Evolutionary conservation across 1,140 invertebrate genomes (phyloP).

Genomic region (Goniozus legneri): DNA sequence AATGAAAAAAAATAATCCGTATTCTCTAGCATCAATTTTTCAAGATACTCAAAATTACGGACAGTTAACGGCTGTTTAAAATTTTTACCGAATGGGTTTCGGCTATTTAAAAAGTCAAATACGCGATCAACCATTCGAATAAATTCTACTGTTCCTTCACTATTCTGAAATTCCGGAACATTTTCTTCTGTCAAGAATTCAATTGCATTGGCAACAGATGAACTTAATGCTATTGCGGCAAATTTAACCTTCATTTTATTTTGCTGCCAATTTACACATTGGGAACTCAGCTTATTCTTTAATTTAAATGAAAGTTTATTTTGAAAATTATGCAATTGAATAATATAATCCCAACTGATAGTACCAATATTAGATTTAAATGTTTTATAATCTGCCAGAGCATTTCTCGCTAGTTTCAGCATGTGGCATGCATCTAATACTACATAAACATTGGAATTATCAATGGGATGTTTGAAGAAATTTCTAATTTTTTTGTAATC

Average conservation of each 20-base stretch:
- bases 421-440: background rate
- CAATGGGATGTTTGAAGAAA: conserved; percentile 5
- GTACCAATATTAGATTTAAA: background rate
- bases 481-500: background rate
- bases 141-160: background rate
- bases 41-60: background rate
- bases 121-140: background rate
- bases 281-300: conserved; percentile 3
- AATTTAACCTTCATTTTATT: background rate
- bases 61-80: conserved; percentile 1
- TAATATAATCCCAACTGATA: conserved; percentile 3
- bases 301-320: background rate
- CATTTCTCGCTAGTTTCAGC: background rate
- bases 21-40: background rate
- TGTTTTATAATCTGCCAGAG: background rate
- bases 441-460: background rate
- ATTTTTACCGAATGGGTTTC: conserved; percentile 2
- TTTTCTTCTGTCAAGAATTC: background rate
- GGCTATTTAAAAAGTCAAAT: conserved; percentile 7
- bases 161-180: background rate
- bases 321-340: conserved; percentile 1
- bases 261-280: background rate
- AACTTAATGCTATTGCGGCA: background rate
- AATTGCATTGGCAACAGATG: background rate
- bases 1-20: background rate